phyloP scores from a whole-genome alignment of 2,797 vertebrate species.

The Siniperca obscura region DNA sequence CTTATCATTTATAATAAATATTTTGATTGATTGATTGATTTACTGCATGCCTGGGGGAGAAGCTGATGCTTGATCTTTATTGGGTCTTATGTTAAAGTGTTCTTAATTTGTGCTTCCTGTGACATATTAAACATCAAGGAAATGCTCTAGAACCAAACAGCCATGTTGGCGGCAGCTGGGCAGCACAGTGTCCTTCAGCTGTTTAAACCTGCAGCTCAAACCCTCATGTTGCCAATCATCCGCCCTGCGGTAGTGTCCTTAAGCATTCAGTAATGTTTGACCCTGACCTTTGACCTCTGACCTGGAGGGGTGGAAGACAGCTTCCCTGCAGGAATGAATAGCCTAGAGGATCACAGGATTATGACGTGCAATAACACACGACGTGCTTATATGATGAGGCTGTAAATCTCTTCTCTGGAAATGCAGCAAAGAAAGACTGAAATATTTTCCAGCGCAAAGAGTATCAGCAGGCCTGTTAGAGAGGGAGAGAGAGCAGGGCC shows the following conservation, averaged over 20 bases:
- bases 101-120: slow-evolving; percentile 8
- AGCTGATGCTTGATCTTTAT: background rate
- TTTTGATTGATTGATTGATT: background rate
- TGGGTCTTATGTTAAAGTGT: background rate
- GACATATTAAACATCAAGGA: slow-evolving; percentile 30
- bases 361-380: background rate
- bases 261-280: background rate
- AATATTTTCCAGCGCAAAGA: slow-evolving; percentile 9
- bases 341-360: slow-evolving; percentile 4
- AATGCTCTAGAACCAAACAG: background rate
- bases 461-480: background rate
- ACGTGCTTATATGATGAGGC: background rate
- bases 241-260: background rate
- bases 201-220: slow-evolving; percentile 11
- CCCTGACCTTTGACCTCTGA: slow-evolving; percentile 60
- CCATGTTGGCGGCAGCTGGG: slow-evolving; percentile 27
- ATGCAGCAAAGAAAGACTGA: background rate
- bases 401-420: slow-evolving; percentile 9
- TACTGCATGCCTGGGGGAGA: background rate
- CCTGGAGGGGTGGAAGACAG: background rate
- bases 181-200: slow-evolving; percentile 25
- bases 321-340: background rate
- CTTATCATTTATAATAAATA: background rate
- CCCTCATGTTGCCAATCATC: background rate
- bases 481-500: slow-evolving; percentile 45